A percentile compares a stretch with the other conserved stretches of the same genome.
phyloP scores from a whole-genome alignment of 2,113 vertebrate species.

The Antechinus stuartii region DNA sequence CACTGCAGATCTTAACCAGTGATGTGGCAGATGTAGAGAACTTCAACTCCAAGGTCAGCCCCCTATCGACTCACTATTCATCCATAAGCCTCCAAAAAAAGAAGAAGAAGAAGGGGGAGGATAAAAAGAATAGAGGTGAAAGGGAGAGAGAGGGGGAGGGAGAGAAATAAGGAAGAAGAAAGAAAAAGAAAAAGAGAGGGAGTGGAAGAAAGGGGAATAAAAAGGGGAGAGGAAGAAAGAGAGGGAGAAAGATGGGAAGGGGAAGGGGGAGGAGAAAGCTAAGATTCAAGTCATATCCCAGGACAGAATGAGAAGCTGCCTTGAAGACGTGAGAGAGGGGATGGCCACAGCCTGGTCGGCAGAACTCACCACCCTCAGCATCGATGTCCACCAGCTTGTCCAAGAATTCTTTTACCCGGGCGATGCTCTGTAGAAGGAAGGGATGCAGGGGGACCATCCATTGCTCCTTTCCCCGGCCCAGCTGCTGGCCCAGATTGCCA shows the following conservation, averaged over 20 bases:
- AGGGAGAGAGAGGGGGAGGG: too few species aligned
- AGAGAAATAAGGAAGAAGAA: too few species aligned
- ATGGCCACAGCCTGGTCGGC: background rate
- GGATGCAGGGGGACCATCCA: slow-evolving; percentile 94
- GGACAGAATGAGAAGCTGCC: background rate
- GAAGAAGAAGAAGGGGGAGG: too few species aligned
- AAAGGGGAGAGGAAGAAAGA: too few species aligned
- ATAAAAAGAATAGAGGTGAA: too few species aligned
- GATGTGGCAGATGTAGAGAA: background rate
- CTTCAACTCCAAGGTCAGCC: background rate
- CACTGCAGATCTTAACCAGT: background rate
- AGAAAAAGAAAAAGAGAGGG: too few species aligned
- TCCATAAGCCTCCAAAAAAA: background rate
- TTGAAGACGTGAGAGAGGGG: background rate
- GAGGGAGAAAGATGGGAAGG: background rate
- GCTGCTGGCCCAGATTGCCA: slow-evolving; percentile 93
- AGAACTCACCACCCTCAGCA: slow-evolving; percentile 85
- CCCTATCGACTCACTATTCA: background rate
- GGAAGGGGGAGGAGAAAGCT: background rate
- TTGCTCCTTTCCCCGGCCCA: slow-evolving; percentile 93
- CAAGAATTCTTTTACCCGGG: slow-evolving; percentile 89
- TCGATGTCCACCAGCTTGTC: slow-evolving; percentile 90
- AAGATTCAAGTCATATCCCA: background rate
- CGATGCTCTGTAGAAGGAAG: slow-evolving; percentile 89
- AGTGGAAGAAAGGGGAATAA: fast-evolving